Evolutionary conservation across 1,140 invertebrate species (phyloP).

Genomic region (Lordiphosa stackelbergi): DNA sequence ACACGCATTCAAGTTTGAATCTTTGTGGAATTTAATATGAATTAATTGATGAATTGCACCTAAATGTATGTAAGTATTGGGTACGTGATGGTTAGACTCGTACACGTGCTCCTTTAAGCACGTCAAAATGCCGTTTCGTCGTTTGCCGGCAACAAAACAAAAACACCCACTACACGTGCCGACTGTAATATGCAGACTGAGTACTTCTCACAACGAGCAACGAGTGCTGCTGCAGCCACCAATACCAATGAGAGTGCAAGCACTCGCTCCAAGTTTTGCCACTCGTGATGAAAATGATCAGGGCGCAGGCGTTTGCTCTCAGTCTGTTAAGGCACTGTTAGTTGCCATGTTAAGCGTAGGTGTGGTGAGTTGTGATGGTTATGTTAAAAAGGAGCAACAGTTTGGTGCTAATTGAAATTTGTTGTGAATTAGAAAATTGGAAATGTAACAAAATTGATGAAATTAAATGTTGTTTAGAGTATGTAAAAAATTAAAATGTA

Average conservation of each 20-base stretch:
- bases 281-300: slow-evolving; percentile 7
- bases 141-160: slow-evolving; percentile 53
- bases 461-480: not conserved
- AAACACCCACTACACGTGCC: slow-evolving; percentile 53
- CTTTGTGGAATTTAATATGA: slow-evolving; percentile 54
- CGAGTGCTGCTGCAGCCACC: slow-evolving; percentile 33
- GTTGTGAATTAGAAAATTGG: not conserved
- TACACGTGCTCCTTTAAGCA: not conserved
- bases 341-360: slow-evolving; percentile 7
- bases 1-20: slow-evolving; percentile 41
- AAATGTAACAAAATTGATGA: not conserved
- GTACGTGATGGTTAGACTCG: too few relatives aligned
- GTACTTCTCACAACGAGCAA: slow-evolving; percentile 28
- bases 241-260: slow-evolving; percentile 50
- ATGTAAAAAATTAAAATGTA: not conserved
- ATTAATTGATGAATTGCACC: slow-evolving; percentile 58
- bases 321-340: slow-evolving; percentile 22
- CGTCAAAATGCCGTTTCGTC: slow-evolving; percentile 1
- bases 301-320: slow-evolving; percentile 47
- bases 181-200: slow-evolving; percentile 56
- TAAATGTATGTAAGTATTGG: slow-evolving; percentile 35
- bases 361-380: slow-evolving; percentile 18
- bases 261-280: slow-evolving; percentile 15
- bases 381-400: slow-evolving; percentile 56
- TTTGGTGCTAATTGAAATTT: slow-evolving; percentile 26